Evolutionary conservation across 2,888 invertebrate genomes (phyloP), one percentile per base, ranked within the genome.

Genomic region (Pammene fasciana): DNA sequence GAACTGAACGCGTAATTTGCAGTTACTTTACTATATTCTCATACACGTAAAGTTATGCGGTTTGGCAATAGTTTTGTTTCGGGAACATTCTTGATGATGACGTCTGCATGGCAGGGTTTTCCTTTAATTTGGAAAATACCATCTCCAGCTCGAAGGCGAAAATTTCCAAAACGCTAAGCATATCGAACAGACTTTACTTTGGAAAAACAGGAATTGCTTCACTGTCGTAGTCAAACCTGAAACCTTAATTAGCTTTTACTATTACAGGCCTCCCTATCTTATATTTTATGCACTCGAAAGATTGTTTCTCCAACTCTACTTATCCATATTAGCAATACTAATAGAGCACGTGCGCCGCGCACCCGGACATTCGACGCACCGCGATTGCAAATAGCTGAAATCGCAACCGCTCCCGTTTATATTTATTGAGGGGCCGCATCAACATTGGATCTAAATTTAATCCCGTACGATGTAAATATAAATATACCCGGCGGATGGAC

Each of bases 391-490:
- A 72, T 70, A 72, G 72, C 70, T 55, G 48, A 68, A 70, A 71
- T 73, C 65, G 68, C 65, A 59, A 67, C 65, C 60, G 65, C 65
- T 60, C 65, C 52, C 65, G 59, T 65, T 65, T 75, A 78, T 74
- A 79, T 74, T 73, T 72, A 75, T 75, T 75, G 78, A 76, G 79
- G 79, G 83, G 82, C 84, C 84, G 79, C 79, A 82, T 82, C 83
- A 79, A 84, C 82, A 79, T 80, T 79, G 78, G 75, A 75, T 82
- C 87, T 88, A 89, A 82, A 85, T 82, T 85, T 87, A 88, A 77
- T 76, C 77, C 73, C 71, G 74, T 79, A 80, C 77, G 78, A 77
- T 76, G 79, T 54, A 54, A 54, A 79, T 80, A 83, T 86, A 86
- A 82, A 85, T 84, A 87, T 85, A 87, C 85, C 82, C 79, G 82